Evolutionary conservation across 2,113 vertebrate genomes (phyloP).

Genomic region (Ellobius talpinus): DNA sequence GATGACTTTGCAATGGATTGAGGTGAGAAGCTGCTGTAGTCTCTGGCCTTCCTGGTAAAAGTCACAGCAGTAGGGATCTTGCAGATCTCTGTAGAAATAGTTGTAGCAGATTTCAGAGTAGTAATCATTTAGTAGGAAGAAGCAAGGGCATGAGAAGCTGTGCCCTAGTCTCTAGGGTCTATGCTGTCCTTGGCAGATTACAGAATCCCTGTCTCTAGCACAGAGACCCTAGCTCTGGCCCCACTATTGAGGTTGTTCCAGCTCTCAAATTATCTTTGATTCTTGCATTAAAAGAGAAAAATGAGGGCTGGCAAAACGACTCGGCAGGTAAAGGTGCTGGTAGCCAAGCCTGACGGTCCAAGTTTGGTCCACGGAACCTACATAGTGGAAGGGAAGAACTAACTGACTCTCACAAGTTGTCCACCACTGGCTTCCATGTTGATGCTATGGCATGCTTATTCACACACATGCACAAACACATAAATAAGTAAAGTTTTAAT

Average conservation of each 20-base stretch:
- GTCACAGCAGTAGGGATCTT: not conserved
- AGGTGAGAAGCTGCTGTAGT: not conserved
- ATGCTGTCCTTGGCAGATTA: not conserved
- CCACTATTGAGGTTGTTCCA: not conserved
- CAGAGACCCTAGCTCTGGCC: not conserved
- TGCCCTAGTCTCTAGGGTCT: not conserved
- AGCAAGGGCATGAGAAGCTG: not conserved
- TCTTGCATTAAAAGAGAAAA: not conserved
- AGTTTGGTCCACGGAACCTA: not conserved
- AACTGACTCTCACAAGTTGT: not conserved
- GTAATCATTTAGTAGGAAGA: not conserved
- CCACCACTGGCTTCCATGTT: not conserved
- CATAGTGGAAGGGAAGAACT: not conserved
- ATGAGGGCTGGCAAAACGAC: not conserved
- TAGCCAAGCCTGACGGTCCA: not conserved
- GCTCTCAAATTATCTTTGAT: not conserved
- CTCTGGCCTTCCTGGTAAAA: not conserved
- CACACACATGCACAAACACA: not conserved
- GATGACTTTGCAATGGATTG: not conserved
- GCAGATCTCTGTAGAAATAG: not conserved
- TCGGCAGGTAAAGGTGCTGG: not conserved
- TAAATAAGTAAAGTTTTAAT: not conserved
- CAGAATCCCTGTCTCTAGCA: not conserved
- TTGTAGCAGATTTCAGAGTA: not conserved
- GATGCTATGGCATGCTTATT: too few relatives aligned